phyloP scores from a whole-genome alignment of 2,888 invertebrate species.

The Metallyticus violacea region DNA sequence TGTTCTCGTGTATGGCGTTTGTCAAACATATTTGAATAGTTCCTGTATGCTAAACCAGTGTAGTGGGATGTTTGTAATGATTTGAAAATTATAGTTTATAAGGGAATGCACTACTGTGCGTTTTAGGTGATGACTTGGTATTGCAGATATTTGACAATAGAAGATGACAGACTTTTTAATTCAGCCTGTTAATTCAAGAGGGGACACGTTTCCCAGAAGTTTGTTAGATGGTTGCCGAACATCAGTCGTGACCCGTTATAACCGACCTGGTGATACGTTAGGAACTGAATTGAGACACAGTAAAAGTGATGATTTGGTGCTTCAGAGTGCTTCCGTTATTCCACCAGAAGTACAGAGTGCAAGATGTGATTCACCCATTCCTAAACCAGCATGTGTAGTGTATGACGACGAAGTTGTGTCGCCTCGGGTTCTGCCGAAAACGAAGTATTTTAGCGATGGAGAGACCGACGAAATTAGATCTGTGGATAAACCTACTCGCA shows the following conservation, averaged over 20 bases:
- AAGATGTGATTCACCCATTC: constrained; percentile 37
- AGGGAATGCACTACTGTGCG: no score
- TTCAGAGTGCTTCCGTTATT: constrained; percentile 43
- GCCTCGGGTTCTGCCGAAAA: constrained; percentile 45
- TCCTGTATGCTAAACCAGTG: no score
- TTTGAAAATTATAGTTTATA: no score
- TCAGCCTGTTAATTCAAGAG: constrained; percentile 37
- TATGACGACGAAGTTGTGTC: constrained; percentile 39
- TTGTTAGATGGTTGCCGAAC: constrained; percentile 47
- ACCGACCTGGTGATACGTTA: constrained; percentile 31
- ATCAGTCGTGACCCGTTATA: constrained; percentile 25
- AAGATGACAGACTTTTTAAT: constrained; percentile 33
- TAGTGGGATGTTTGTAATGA: no score
- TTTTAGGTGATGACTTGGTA: not conserved
- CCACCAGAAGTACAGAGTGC: constrained; percentile 49
- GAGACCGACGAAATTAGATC: constrained; percentile 33
- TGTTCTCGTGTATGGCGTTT: not conserved
- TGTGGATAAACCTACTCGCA: constrained; percentile 20
- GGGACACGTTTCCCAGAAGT: constrained; percentile 49
- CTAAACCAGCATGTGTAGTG: constrained; percentile 40
- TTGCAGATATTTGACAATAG: not conserved
- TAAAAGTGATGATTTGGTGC: constrained; percentile 53
- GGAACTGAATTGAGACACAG: constrained; percentile 51
- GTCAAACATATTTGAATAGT: not conserved
- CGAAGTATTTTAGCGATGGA: constrained; percentile 41